Evolutionary conservation across 2,113 vertebrate genomes (phyloP).

Genomic region (Pygoscelis adeliae): DNA sequence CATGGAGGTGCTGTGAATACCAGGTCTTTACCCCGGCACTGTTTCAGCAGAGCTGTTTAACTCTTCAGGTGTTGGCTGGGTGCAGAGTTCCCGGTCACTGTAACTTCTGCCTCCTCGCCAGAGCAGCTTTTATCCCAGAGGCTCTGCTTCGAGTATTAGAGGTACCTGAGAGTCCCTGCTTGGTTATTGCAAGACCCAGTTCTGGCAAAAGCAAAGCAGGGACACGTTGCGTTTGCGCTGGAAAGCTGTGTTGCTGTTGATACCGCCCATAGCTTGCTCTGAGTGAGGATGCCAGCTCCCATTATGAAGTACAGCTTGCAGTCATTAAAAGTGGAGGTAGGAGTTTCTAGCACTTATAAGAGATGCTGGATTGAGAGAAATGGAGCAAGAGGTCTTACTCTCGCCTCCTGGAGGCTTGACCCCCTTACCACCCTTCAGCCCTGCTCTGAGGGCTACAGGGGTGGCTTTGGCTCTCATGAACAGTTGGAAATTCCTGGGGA

Average conservation of each 20-base stretch:
- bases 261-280: background rate
- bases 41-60: background rate
- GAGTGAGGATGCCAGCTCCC: background rate
- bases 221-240: background rate
- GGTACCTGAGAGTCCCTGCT: background rate
- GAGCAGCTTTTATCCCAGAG: background rate
- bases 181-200: background rate
- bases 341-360: background rate
- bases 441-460: background rate
- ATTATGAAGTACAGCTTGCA: background rate
- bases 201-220: background rate
- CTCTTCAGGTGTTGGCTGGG: background rate
- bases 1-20: fast-evolving
- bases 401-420: background rate
- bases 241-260: background rate
- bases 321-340: background rate
- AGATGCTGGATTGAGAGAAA: background rate
- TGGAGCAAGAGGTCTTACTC: background rate
- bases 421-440: background rate
- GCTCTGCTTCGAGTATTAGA: fast-evolving
- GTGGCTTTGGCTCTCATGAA: background rate
- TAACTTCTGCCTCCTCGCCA: background rate
- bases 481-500: background rate
- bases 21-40: background rate
- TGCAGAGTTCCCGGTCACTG: background rate